Evolutionary conservation across 2,797 vertebrate species (phyloP), one percentile per base, ranked within the genome.

Genomic region (Lagocephalus sceleratus): DNA sequence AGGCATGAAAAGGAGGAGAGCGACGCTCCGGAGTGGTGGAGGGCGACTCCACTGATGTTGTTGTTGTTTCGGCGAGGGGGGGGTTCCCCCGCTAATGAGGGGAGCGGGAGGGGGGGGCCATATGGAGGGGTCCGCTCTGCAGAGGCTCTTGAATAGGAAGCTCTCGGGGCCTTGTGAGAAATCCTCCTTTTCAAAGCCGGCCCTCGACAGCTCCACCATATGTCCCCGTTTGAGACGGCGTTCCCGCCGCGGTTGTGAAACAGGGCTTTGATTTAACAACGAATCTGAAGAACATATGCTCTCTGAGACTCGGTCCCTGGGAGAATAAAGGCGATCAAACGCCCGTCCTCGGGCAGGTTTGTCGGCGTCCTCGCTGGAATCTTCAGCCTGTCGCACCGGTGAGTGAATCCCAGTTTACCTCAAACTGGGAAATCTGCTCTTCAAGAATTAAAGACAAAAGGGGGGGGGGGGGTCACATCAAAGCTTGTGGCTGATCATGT

Each of bases 61-160:
- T 94, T 94, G 92, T 90, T 93, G 92, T 92, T 93, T n/a, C n/a
- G n/a, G 92, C 91, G 90, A 88, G 84, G 92, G 83, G 90, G 85
- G 90, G 87, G 86, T 88, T 90, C 91, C 86, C 92, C 90, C 92
- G 91, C 84, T 87, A 82, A 89, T 86, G 90, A 91, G 75, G 46
- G 87, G 51, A 5, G n/a, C n/a, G n/a, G 91, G 73, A 44, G 87
- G 45, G 39, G 39, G 45, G 71, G 47, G 91, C 93, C 94, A 96
- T 94, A 96, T 95, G 94, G 94, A 94, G 85, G 65, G 74, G 83
- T 63, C 60, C 86, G 4, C 85, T 88, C 87, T 51, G 43, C 50
- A 17, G 17, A 42, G 47, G 73, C 81, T 86, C 87, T 83, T 94
- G 92, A 95, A 96, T 94, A 92, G 92, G 88, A 90, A 93, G 94